Base-by-base conservation (phyloP, 2,888 invertebrate genomes). In the Acrocyrtus sp. region DNA sequence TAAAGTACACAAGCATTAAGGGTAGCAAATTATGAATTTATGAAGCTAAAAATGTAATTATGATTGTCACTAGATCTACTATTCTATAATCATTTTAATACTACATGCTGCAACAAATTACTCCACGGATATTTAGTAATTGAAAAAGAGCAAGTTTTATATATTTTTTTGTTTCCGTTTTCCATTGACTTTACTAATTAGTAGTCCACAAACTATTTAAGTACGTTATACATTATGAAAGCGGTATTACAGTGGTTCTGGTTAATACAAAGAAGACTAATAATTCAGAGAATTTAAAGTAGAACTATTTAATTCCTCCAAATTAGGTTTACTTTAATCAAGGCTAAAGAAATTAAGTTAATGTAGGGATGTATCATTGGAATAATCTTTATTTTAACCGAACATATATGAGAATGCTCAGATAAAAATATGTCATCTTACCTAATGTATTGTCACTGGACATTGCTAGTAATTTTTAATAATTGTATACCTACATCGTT, bases 401-500 rank as follows among this genome's bases (percentile, higher is more conserved):
- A 54, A 54, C 50, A 45, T 45, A 54, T 60, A 61, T 56, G 54
- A 70, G 57, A 62, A 70, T 70, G 70, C 70, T 70, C 70, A 70
- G 70, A 62, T 62, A 63, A 69, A 27, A n/a, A 62, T 50, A 62
- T 62, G 70, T 70, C 70, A 70, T 70, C 70, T n/a, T n/a, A n/a
- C n/a, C n/a, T n/a, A n/a, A n/a, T n/a, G n/a, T 43, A 54, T 21
- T 51, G 58, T 60, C 60, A 69, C 69, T 51, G 39, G 69, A 54
- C 61, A 69, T 61, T 48, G 51, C 34, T 61, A 69, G 53, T 61
- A 56, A 68, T 60, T 68, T n/a, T 41, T 68, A 47, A 62, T 60
- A 39, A 57, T 43, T 39, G 22, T 54, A 53, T 53, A 45, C 45
- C n/a, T n/a, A 68, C 58, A 50, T 65, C 48, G 45, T 65, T 17